Evolutionary conservation across 92 coral and sea anemone genomes (phyloP).

Genomic region (Isaurus tuberculatus): DNA sequence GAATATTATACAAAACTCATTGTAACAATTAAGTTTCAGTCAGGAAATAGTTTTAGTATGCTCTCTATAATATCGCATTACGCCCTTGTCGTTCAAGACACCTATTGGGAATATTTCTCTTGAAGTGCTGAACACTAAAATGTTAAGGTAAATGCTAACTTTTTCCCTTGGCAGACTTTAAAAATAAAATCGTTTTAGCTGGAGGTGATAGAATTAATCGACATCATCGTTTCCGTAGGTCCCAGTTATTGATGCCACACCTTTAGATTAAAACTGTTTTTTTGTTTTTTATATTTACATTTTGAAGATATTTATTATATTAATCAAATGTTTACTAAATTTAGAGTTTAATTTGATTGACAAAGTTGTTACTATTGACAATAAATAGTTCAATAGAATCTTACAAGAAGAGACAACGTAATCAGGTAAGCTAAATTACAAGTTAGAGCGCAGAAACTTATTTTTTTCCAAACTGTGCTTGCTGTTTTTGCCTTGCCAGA

Average conservation of each 20-base stretch:
- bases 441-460: not conserved
- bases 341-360: not conserved
- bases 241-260: not conserved
- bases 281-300: too few species aligned
- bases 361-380: not conserved
- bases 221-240: not conserved
- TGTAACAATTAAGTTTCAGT: too few species aligned
- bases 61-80: too few species aligned
- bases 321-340: not conserved
- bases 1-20: too few species aligned
- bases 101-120: too few species aligned
- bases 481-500: constrained; percentile 16
- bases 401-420: constrained; percentile 12
- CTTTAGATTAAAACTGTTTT: too few species aligned
- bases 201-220: not conserved
- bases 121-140: too few species aligned
- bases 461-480: constrained; percentile 37
- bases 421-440: constrained; percentile 19
- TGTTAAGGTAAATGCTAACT: too few species aligned
- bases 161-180: too few species aligned
- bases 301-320: not conserved
- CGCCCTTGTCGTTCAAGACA: too few species aligned
- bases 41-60: too few species aligned
- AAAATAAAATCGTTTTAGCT: too few species aligned
- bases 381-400: constrained; percentile 6